These are phyloP conservation scores for Macrosoma leucophasiata DNA, from an alignment of 2,888 invertebrate species.

Conservation along the genomic window DNA sequence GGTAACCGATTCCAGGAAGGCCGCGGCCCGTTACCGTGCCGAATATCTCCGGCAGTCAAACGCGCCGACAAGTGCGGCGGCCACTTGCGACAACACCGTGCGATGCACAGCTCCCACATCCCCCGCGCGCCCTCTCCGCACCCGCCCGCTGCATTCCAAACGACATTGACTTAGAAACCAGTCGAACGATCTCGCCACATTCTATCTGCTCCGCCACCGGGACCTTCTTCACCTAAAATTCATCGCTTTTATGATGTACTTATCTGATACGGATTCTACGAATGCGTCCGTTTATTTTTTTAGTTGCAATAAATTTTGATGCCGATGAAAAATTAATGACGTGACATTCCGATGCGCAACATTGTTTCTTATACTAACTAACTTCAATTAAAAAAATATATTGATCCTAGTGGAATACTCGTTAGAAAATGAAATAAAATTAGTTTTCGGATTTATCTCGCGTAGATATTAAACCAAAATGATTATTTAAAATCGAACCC, in stretches of 20 bases:
- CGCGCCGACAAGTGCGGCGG: conserved; percentile 73
- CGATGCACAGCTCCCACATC: conserved; percentile 48
- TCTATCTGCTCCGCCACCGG: conserved; percentile 48
- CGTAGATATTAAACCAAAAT: too few species aligned
- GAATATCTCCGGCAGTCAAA: conserved; percentile 73
- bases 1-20: conserved; percentile 75
- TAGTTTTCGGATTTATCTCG: too few species aligned
- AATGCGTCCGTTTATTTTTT: conserved; percentile 21
- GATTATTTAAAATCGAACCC: too few species aligned
- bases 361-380: too few species aligned
- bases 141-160: conserved; percentile 59
- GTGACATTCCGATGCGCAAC: too few species aligned
- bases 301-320: background rate
- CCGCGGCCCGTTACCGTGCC: conserved; percentile 74
- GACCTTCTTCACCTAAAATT: conserved; percentile 35
- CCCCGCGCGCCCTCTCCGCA: conserved; percentile 30
- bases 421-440: too few species aligned
- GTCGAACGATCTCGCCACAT: conserved; percentile 56
- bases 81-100: conserved; percentile 71
- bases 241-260: conserved; percentile 25
- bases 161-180: conserved; percentile 72
- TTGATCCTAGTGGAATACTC: too few species aligned
- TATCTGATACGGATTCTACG: conserved; percentile 26
- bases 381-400: too few species aligned
- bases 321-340: too few species aligned